Evolutionary conservation across 2,113 vertebrate genomes (phyloP).

Genomic region (Hippocampus comes): DNA sequence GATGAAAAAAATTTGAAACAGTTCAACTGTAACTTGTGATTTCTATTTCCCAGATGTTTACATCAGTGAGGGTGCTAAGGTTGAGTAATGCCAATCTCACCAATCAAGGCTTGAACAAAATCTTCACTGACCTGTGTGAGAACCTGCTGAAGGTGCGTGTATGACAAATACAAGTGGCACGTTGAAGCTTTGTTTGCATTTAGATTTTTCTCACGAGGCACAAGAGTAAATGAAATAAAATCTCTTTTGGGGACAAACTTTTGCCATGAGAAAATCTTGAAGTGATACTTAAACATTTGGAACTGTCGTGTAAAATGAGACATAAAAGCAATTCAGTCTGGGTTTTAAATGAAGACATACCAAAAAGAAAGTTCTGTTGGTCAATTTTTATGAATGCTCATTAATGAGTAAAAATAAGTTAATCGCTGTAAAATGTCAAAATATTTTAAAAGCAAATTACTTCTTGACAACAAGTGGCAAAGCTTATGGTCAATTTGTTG

Average conservation of each 20-base stretch:
- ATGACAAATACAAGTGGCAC: background rate
- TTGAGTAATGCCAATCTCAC: slow-evolving; percentile 87
- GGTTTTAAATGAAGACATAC: too few species aligned
- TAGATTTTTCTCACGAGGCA: background rate
- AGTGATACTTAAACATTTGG: background rate
- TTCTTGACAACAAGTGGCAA: background rate
- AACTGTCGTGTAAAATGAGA: background rate
- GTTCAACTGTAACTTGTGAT: background rate
- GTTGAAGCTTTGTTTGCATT: background rate
- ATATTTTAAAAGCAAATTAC: too few species aligned
- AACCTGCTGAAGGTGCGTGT: slow-evolving; percentile 89
- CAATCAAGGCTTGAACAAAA: slow-evolving; percentile 94
- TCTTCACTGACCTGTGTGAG: slow-evolving; percentile 96
- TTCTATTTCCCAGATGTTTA: slow-evolving; percentile 86
- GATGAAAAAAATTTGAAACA: background rate
- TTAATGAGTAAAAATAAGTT: too few species aligned
- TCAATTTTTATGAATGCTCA: too few species aligned
- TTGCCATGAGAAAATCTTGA: background rate
- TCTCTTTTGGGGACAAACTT: too few species aligned
- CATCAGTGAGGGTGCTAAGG: slow-evolving; percentile 90
- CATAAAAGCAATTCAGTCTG: too few species aligned
- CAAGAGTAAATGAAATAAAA: too few species aligned
- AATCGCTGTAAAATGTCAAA: too few species aligned
- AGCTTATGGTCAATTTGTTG: background rate
- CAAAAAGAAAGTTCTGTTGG: too few species aligned